Conservation (phyloP, 2,888 invertebrate genomes). For the Drosophila buzzatii region DNA sequence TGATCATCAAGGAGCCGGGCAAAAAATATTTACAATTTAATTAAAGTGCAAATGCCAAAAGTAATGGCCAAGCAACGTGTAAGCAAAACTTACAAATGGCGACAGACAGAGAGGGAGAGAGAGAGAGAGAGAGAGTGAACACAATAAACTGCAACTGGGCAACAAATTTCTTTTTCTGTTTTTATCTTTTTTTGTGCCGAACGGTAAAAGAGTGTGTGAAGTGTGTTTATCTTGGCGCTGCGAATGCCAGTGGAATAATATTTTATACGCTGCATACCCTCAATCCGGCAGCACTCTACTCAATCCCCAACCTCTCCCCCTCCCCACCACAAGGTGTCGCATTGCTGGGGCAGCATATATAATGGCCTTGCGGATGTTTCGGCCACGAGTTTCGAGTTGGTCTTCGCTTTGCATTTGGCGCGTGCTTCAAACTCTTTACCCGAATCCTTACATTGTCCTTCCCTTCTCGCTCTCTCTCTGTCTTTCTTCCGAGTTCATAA, state of each 20-base stretch:
- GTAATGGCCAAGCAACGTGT: conserved; percentile 48
- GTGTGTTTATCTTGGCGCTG: conserved; percentile 49
- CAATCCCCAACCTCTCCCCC: not conserved
- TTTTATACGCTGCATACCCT: conserved; percentile 35
- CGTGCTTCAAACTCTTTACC: conserved; percentile 40
- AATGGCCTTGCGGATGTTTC: conserved; percentile 32
- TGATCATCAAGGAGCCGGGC: conserved; percentile 34
- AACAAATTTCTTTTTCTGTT: conserved; percentile 3
- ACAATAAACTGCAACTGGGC: conserved; percentile 27
- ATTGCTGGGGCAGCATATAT: conserved; percentile 36
- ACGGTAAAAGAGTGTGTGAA: conserved; percentile 2
- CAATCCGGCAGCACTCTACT: not conserved
- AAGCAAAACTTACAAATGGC: conserved; percentile 8
- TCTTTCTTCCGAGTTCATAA: conserved; percentile 46
- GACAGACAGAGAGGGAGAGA: not conserved
- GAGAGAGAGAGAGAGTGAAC: not conserved
- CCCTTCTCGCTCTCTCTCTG: not conserved
- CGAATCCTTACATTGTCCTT: not conserved
- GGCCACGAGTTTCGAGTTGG: conserved; percentile 4
- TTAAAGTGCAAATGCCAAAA: conserved; percentile 68
- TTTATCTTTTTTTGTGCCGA: not conserved
- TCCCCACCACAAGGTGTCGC: conserved; percentile 30
- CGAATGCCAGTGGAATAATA: conserved; percentile 42
- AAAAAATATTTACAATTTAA: conserved; percentile 77
- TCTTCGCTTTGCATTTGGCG: conserved; percentile 50